Base-by-base conservation (phyloP, 2,888 invertebrate genomes). In the Orthosia cruda region DNA sequence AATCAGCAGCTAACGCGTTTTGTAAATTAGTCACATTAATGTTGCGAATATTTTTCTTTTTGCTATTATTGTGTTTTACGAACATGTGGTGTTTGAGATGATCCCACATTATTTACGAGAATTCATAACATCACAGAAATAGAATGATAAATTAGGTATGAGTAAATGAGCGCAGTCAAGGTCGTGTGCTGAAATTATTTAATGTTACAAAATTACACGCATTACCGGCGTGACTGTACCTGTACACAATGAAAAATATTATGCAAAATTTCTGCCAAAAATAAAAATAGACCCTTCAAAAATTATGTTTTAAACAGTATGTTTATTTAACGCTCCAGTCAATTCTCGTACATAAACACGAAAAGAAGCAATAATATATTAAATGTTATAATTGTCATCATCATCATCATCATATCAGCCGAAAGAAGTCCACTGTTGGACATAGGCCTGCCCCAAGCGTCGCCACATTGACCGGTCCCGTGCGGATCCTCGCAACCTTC, bases 61-160 rank as follows among this genome's bases (percentile, higher is more conserved):
- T 54, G 54, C 54, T 54, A 13, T 23, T 20, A 23, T 55, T 4
- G 2, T 32, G 20, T 47, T 7, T 16, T 40, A 40, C 55, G 32
- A 23, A 74, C 15, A 16, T 47, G 9, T 16, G 40, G 9, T 47
- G 13, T 57, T 50, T 73, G 23, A 62, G 26, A 52, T 32, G 2
- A 74, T 15, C 23, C 3, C 7, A 26, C 23, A 58, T 23, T 45
- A 61, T 82, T 76, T 32, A 15, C 50, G 1, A 82, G 23, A 55
- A 62, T 66, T 82, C 11, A 40, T 47, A 57, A n/a, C 26, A 65
- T 13, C 4, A 26, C 67, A 61, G 57, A 78, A 78, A 62, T 78
- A 82, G 67, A 82, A 77, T 82, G 67, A 67, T 78, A 20, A 47
- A 62, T 82, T 81, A 16, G 13, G 11, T 49, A 26, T 20, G 63